A percentile compares a stretch with the other conserved stretches of the same genome.
phyloP scores from a whole-genome alignment of 2,113 vertebrate species.

The Bungarus multicinctus region DNA sequence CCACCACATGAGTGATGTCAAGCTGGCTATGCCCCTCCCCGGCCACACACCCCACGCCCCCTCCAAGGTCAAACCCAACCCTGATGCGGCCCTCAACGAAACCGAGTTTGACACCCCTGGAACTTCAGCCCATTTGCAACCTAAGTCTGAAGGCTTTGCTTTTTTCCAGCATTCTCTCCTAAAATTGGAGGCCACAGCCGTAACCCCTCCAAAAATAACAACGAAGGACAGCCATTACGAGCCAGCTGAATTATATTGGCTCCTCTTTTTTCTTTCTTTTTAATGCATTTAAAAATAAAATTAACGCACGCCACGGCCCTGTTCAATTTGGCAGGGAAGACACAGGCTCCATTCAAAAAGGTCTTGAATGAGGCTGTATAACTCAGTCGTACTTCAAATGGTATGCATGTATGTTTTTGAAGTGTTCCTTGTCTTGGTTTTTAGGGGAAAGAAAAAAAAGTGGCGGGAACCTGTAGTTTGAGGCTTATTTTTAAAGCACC shows the following conservation, averaged over 20 bases:
- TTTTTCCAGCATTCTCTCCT: not conserved
- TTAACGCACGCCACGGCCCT: constrained; percentile 42
- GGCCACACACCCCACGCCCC: too few relatives aligned
- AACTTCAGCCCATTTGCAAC: not conserved
- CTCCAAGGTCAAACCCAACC: too few relatives aligned
- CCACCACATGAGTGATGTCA: too few relatives aligned
- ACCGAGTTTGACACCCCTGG: too few relatives aligned
- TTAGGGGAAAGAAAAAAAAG: not conserved
- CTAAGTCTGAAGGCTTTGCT: too few relatives aligned
- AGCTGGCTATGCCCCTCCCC: too few relatives aligned
- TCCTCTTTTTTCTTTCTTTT: not conserved
- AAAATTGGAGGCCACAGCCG: constrained; percentile 47
- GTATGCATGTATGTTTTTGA: constrained; percentile 6
- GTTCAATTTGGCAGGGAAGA: constrained; percentile 47
- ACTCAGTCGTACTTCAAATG: constrained; percentile 35
- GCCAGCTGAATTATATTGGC: constrained; percentile 50
- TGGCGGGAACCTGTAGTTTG: not conserved
- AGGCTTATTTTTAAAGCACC: not conserved
- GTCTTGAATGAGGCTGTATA: constrained; percentile 40
- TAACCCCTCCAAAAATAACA: constrained; percentile 29
- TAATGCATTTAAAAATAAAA: not conserved
- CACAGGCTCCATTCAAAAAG: constrained; percentile 33
- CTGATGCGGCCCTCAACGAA: too few relatives aligned
- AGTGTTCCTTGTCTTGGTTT: constrained; percentile 35
- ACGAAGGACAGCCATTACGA: constrained; percentile 45